phyloP scores from a whole-genome alignment of 2,113 vertebrate genomes.

The Ophiodon elongatus region DNA sequence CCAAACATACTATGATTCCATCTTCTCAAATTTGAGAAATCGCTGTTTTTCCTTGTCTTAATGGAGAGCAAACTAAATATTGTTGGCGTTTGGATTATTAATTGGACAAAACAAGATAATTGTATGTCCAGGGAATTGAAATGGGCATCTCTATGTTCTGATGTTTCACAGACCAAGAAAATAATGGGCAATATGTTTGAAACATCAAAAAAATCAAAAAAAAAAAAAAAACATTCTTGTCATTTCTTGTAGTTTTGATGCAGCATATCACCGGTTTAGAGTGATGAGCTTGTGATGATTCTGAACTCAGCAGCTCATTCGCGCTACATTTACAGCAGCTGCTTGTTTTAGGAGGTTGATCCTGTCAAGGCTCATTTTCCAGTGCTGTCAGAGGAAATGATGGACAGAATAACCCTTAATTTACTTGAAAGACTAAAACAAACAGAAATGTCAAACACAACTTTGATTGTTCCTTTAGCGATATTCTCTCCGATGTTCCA shows the following conservation, averaged over 20 bases:
- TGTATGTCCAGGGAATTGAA: not conserved
- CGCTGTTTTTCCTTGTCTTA: not conserved
- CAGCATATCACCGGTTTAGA: not conserved
- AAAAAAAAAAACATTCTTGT: no score
- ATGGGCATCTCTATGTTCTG: not conserved
- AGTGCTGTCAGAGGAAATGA: not conserved
- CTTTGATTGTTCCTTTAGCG: not conserved
- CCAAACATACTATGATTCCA: not conserved
- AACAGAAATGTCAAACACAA: not conserved
- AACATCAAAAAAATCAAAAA: no score
- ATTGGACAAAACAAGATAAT: not conserved
- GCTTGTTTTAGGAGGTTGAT: conserved; percentile 2
- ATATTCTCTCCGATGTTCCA: not conserved
- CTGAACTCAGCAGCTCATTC: conserved; percentile 37
- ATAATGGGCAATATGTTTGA: not conserved
- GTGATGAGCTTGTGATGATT: not conserved
- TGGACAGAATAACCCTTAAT: not conserved
- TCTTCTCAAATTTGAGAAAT: not conserved
- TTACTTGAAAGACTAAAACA: not conserved
- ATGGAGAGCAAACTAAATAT: not conserved
- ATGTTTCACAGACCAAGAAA: not conserved
- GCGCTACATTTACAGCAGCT: not conserved
- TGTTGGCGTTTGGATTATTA: not conserved
- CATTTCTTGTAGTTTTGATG: not conserved
- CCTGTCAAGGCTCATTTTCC: not conserved